Evolutionary conservation across 1,140 invertebrate species (phyloP).

Genomic region (Andrena cerasifolii): DNA sequence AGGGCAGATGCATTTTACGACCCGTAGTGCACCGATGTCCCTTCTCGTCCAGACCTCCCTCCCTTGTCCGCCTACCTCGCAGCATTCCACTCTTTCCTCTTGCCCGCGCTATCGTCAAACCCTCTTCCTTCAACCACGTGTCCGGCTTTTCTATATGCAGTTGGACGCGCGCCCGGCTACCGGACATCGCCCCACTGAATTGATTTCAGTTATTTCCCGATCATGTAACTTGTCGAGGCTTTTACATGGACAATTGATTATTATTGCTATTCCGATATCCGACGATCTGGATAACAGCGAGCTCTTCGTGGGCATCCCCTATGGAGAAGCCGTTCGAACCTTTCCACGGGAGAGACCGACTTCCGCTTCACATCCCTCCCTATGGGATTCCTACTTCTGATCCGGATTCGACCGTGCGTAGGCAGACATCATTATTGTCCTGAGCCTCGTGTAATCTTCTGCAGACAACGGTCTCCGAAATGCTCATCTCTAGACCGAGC

Average conservation of each 20-base stretch:
- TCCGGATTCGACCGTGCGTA: conserved; percentile 39
- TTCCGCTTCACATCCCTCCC: conserved; percentile 50
- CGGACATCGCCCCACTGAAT: conserved; percentile 63
- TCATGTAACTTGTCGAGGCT: conserved; percentile 69
- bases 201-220: conserved; percentile 72
- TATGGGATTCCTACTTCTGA: conserved; percentile 39
- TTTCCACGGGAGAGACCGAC: conserved; percentile 34
- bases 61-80: conserved; percentile 31
- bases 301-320: conserved; percentile 2
- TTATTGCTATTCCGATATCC: conserved; percentile 67
- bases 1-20: conserved; percentile 76
- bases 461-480: not conserved
- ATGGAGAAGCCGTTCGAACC: not conserved
- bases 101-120: conserved; percentile 30
- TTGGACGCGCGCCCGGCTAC: conserved; percentile 52
- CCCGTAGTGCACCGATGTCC: conserved; percentile 60
- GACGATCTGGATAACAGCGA: conserved; percentile 39
- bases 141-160: conserved; percentile 54
- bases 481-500: not conserved
- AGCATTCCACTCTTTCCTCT: conserved; percentile 33
- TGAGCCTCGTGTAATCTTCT: conserved; percentile 37
- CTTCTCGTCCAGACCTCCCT: conserved; percentile 30
- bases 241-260: conserved; percentile 74
- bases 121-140: not conserved
- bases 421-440: conserved; percentile 53